Conservation (phyloP, 2,888 invertebrate species). For the Himalopsyche anomala region DNA sequence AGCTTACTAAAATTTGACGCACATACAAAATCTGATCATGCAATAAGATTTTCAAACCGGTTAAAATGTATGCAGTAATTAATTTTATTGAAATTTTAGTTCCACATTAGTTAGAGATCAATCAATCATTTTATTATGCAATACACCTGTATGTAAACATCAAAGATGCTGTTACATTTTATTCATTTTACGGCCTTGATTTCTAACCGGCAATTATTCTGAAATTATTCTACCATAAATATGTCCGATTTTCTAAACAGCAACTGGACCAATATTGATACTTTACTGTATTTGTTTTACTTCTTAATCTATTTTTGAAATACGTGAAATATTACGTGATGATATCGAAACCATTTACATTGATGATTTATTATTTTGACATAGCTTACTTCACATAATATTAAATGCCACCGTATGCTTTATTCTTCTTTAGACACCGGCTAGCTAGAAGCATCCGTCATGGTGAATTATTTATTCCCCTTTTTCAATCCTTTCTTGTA, state of each 20-base stretch:
- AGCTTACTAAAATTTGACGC: conserved; percentile 3
- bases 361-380: too few species aligned
- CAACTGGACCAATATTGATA: too few species aligned
- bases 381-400: too few species aligned
- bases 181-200: background rate
- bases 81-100: conserved; percentile 40
- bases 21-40: conserved; percentile 11
- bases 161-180: conserved; percentile 10
- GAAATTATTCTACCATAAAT: too few species aligned
- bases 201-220: too few species aligned
- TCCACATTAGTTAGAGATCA: conserved; percentile 27
- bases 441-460: background rate
- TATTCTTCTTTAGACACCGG: background rate
- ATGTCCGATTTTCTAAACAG: too few species aligned
- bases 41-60: conserved; percentile 13
- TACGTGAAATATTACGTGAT: too few species aligned
- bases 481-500: too few species aligned
- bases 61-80: conserved; percentile 43
- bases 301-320: too few species aligned
- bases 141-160: conserved; percentile 18
- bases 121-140: conserved; percentile 27
- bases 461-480: too few species aligned
- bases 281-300: too few species aligned
- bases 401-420: background rate
- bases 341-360: too few species aligned